Conservation (phyloP, 92 coral and sea anemone species). For the Virgularia gustaviana region DNA sequence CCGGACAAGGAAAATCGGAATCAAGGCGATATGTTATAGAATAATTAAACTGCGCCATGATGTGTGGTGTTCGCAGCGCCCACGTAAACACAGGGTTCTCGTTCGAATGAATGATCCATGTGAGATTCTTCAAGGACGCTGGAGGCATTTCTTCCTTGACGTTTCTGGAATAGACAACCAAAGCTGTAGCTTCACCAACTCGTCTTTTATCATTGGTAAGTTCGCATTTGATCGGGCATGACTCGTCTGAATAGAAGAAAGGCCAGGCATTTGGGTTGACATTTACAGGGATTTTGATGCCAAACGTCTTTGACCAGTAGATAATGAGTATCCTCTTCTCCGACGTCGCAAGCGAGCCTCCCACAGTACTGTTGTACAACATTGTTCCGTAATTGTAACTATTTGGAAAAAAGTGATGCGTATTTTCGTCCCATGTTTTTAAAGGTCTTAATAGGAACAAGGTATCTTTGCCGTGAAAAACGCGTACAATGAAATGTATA, state of each 20-base stretch:
- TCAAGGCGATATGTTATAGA: slow-evolving; percentile 76
- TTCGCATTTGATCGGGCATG: slow-evolving; percentile 88
- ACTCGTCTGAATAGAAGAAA: slow-evolving; percentile 73
- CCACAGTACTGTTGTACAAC: too few relatives aligned
- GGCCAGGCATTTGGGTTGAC: slow-evolving; percentile 64
- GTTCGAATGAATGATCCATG: slow-evolving; percentile 93
- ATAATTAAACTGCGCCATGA: slow-evolving; percentile 83
- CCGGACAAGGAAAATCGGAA: slow-evolving; percentile 94
- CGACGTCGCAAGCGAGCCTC: too few relatives aligned
- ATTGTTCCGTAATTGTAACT: too few relatives aligned
- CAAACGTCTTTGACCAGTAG: slow-evolving; percentile 83
- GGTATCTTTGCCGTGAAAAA: too few relatives aligned
- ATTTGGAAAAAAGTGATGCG: too few relatives aligned
- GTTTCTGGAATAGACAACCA: slow-evolving; percentile 85
- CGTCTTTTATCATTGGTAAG: slow-evolving; percentile 70
- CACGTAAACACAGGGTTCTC: slow-evolving; percentile 91
- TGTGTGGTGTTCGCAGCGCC: slow-evolving; percentile 53
- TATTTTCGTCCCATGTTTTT: too few relatives aligned
- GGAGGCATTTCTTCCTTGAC: slow-evolving; percentile 90
- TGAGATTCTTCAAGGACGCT: slow-evolving; percentile 57
- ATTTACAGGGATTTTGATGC: slow-evolving; percentile 78
- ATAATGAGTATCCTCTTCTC: too few relatives aligned
- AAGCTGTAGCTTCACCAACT: slow-evolving; percentile 80
- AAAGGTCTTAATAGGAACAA: too few relatives aligned
- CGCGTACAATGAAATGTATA: too few relatives aligned